phyloP scores from a whole-genome alignment of 2,797 vertebrate genomes.

The Sternarchorhynchus goeldii region DNA sequence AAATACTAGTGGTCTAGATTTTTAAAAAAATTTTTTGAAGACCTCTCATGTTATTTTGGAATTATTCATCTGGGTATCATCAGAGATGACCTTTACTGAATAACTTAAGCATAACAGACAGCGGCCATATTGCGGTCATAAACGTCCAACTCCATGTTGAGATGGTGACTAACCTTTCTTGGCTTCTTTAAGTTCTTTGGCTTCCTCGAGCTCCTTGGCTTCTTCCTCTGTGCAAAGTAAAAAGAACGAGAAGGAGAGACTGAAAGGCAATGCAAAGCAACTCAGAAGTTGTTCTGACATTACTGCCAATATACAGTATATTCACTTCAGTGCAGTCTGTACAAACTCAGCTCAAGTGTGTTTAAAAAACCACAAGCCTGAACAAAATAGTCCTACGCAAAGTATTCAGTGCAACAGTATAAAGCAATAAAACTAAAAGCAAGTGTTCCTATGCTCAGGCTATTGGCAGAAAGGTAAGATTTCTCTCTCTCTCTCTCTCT shows the following conservation, averaged over 20 bases:
- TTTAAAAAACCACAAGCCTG: too few species aligned
- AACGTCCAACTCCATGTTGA: neutral
- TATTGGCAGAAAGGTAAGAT: too few species aligned
- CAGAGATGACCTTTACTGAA: neutral
- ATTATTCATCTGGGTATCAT: constrained; percentile 3
- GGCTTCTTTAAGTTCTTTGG: constrained; percentile 72
- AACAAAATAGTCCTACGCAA: too few species aligned
- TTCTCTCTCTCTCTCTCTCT: too few species aligned
- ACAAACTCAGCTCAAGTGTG: too few species aligned
- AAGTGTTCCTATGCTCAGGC: too few species aligned
- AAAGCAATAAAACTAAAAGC: too few species aligned
- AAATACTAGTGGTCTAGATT: constrained; percentile 9
- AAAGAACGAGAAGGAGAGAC: neutral
- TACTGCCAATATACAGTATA: too few species aligned
- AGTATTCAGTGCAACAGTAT: too few species aligned
- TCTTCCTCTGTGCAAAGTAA: constrained; percentile 76
- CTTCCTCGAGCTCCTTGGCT: constrained; percentile 84
- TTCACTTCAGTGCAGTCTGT: too few species aligned
- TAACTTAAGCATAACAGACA: neutral
- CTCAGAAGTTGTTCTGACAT: too few species aligned
- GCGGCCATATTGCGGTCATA: neutral
- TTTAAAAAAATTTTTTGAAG: neutral
- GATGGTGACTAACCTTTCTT: constrained; percentile 83
- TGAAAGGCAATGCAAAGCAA: neutral
- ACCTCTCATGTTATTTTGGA: neutral